A percentile compares a stretch with the other conserved stretches of the same genome.
These are phyloP conservation scores for Zelleria hepariella DNA, from an alignment of 2,888 invertebrate species.

Conservation along the genomic window DNA sequence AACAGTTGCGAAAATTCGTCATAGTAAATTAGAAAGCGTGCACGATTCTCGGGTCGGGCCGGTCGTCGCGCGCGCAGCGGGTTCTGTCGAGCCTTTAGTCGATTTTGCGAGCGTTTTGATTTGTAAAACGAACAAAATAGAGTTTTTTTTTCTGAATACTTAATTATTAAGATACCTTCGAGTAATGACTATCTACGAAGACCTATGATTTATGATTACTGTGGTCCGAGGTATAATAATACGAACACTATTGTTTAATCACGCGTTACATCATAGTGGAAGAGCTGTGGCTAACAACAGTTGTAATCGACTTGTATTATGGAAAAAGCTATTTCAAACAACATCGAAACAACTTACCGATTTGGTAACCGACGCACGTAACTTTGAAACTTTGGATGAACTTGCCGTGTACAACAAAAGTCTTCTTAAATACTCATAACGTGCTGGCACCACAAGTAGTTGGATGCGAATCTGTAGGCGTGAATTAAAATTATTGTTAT, in stretches of 20 bases:
- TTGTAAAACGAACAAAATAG: too few species aligned
- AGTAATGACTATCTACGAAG: too few species aligned
- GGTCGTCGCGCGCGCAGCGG: neutral
- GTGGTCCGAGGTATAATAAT: neutral
- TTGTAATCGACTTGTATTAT: neutral
- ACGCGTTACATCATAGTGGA: neutral
- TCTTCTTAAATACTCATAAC: neutral
- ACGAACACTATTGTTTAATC: neutral
- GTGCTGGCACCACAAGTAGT: neutral
- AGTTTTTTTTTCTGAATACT: too few species aligned
- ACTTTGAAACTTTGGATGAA: neutral
- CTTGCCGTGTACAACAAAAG: neutral
- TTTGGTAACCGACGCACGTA: neutral
- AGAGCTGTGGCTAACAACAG: neutral
- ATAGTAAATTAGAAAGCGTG: conserved; percentile 64
- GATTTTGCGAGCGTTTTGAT: too few species aligned
- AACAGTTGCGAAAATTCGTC: conserved; percentile 47
- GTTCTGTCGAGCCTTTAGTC: too few species aligned
- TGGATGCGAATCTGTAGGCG: neutral
- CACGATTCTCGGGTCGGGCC: conserved; percentile 22
- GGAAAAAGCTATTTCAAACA: neutral
- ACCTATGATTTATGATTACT: too few species aligned
- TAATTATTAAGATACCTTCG: too few species aligned
- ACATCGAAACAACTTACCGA: conserved; percentile 5
- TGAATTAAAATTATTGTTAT: neutral